These are phyloP conservation scores for Penelope pileata DNA, from an alignment of 2,113 vertebrate species.

Conservation along the genomic window DNA sequence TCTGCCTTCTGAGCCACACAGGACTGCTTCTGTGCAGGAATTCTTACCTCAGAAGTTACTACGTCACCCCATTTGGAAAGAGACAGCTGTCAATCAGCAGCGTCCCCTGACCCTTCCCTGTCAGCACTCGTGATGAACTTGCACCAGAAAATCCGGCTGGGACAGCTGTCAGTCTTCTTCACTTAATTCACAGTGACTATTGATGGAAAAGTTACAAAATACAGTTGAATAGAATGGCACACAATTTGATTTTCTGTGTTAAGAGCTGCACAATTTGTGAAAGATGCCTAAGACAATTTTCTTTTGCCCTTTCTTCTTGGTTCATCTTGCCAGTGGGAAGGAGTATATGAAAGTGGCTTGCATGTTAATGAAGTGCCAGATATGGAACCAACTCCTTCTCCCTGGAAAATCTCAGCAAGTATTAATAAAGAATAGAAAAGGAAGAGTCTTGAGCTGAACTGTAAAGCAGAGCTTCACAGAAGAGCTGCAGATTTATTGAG, in stretches of 20 bases:
- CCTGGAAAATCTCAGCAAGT: background rate
- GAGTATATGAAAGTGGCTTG: background rate
- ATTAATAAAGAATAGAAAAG: constrained; percentile 48
- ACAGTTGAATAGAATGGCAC: background rate
- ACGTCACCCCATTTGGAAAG: background rate
- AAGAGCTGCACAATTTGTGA: background rate
- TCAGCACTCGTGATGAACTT: fast-evolving
- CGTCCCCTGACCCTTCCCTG: background rate
- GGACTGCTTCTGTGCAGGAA: background rate
- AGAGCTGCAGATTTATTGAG: constrained; percentile 67
- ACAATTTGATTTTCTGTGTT: background rate
- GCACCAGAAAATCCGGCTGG: background rate
- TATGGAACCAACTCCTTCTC: background rate
- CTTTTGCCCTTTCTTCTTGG: background rate
- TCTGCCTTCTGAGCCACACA: background rate
- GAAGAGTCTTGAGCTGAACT: constrained; percentile 11
- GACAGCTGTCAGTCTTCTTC: background rate
- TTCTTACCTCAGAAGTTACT: background rate
- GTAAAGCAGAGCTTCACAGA: constrained; percentile 26
- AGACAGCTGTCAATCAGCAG: background rate
- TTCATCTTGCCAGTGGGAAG: constrained; percentile 9
- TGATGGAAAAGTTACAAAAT: background rate
- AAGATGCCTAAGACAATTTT: background rate
- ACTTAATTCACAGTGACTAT: background rate
- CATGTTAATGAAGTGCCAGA: background rate